Evolutionary conservation across 2,888 invertebrate genomes (phyloP).

Genomic region (Pachycephus smyrnensis): DNA sequence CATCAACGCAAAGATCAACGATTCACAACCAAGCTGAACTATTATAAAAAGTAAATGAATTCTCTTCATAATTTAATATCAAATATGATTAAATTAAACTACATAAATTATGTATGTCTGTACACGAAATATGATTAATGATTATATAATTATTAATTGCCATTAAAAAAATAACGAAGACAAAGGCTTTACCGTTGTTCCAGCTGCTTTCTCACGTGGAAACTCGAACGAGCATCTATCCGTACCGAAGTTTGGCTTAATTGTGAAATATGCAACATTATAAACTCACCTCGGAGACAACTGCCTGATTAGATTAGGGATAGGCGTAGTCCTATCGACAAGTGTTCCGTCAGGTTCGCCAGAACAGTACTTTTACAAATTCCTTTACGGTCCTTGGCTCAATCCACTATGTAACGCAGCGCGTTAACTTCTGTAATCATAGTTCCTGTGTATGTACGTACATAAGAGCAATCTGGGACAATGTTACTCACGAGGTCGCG

Average conservation of each 20-base stretch:
- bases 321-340: background rate
- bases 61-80: background rate
- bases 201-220: background rate
- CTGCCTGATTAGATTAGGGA: background rate
- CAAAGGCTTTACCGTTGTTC: background rate
- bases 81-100: background rate
- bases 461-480: background rate
- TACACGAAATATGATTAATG: background rate
- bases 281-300: background rate
- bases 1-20: background rate
- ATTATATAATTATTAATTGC: background rate
- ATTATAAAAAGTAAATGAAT: background rate
- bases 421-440: background rate
- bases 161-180: background rate
- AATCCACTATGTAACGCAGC: background rate
- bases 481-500: constrained; percentile 4
- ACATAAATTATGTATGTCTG: background rate
- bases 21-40: background rate
- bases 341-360: background rate
- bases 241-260: background rate
- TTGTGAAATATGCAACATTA: background rate
- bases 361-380: background rate
- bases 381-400: background rate
- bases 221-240: background rate
- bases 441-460: background rate